Base-by-base conservation (phyloP, 2,113 vertebrate species). In the Hippocampus zosterae region DNA sequence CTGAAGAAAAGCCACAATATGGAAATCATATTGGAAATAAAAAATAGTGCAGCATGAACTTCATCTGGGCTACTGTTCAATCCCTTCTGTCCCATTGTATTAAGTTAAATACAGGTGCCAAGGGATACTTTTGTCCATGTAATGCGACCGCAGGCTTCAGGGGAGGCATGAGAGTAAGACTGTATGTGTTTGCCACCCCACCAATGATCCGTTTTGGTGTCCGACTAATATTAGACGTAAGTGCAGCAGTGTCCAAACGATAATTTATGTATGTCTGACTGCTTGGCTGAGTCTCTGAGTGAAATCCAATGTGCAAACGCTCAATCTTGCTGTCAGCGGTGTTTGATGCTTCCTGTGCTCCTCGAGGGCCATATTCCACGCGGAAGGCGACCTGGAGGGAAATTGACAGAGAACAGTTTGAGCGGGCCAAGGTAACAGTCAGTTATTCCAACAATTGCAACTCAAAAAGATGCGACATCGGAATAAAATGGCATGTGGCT, bases 361-460 rank as follows among this genome's bases (percentile, higher is more conserved):
- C 37, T 44, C 52, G 53, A 69, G 60, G 69, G 56, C 15, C 33
- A 33, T 33, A 46, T 25, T 27, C 65, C 63, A 7, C 42, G 44
- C n/a, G 68, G 56, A 15, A 68, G 69, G 53, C 44, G 62, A 72
- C 73, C 55, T 61, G 72, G 46, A 75, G 25, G 68, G 66, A 75
- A 52, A 61, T 18, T 69, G 33, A 66, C 61, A 29, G 57, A 57
- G 50, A 57, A 52, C 40, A 61, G 74, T 69, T 15, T 29, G 56
- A 59, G 56, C 67, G 25, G 46, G 65, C 66, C 72, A 72, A 66
- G 68, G 70, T 60, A 69, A 46, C 66, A 67, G 59, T 66, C 53
- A 52, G 13, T 65, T 59, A 52, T 50, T 71, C 57, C 40, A 69
- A 68, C 37, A 74, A 67, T 70, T 64, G 71, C 18, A 8, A 21